phyloP scores from a whole-genome alignment of 2,888 invertebrate genomes.

The Sclerodermus sp. region DNA sequence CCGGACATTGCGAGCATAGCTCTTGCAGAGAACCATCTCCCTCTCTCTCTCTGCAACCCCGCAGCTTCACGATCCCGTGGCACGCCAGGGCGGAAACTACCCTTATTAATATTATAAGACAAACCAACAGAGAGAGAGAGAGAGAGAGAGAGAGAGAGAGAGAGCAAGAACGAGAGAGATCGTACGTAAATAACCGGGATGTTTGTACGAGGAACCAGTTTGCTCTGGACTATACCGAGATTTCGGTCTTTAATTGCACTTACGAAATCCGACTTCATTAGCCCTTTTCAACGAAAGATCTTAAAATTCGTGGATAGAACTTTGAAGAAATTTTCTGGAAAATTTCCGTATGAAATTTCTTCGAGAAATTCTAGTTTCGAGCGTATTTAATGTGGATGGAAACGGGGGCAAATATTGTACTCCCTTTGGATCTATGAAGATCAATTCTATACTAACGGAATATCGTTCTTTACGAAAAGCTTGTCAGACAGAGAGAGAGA shows the following conservation, averaged over 20 bases:
- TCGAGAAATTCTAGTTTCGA: too few species aligned
- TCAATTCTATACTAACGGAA: too few species aligned
- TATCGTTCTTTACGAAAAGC: too few species aligned
- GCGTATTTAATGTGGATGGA: too few species aligned
- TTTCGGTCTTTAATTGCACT: slow-evolving; percentile 17
- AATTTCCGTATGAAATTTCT: too few species aligned
- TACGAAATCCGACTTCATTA: slow-evolving; percentile 2
- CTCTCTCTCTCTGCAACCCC: too few species aligned
- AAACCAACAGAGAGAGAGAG: slow-evolving; percentile 32
- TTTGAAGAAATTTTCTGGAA: too few species aligned
- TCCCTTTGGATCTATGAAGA: too few species aligned
- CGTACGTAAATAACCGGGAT: slow-evolving; percentile 48
- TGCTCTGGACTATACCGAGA: slow-evolving; percentile 8
- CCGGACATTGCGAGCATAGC: slow-evolving; percentile 58
- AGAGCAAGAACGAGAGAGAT: slow-evolving; percentile 18
- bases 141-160: slow-evolving; percentile 1
- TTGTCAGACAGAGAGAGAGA: too few species aligned
- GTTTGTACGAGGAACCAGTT: slow-evolving; percentile 38
- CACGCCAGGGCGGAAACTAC: slow-evolving; percentile 50
- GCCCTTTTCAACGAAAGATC: too few species aligned
- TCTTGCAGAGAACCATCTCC: slow-evolving; percentile 40
- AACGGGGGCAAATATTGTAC: too few species aligned
- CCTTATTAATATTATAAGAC: slow-evolving; percentile 57
- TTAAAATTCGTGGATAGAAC: too few species aligned
- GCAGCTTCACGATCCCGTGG: slow-evolving; percentile 35